Evolutionary conservation across 2,113 vertebrate genomes (phyloP).

Genomic region (Chamaetylas fuelleborni): DNA sequence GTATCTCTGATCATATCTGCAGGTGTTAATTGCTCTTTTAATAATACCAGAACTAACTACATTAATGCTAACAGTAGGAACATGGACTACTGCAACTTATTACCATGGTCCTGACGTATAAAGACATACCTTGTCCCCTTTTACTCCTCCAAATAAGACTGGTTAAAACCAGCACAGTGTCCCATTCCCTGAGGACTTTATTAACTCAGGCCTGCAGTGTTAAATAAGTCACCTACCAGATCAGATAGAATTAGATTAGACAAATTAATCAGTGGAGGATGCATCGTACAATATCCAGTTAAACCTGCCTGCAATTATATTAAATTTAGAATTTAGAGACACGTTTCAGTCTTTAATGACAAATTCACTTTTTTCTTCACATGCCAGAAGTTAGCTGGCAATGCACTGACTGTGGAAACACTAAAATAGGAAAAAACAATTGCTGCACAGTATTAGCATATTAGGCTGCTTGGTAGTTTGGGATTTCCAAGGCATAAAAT

Average conservation of each 20-base stretch:
- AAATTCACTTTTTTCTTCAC: background rate
- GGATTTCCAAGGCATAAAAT: background rate
- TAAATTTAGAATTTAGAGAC: background rate
- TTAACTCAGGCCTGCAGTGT: conserved; percentile 45
- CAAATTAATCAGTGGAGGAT: conserved; percentile 70
- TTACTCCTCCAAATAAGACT: conserved; percentile 51
- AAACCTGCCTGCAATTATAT: background rate
- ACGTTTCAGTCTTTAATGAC: background rate
- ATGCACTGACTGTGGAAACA: background rate
- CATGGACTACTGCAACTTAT: conserved; percentile 15
- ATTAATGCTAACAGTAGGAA: conserved; percentile 57
- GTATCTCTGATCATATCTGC: conserved; percentile 42
- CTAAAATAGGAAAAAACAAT: background rate
- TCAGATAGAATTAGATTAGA: conserved; percentile 54
- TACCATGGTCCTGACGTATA: conserved; percentile 32
- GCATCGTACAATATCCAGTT: conserved; percentile 17
- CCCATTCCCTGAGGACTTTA: conserved; percentile 51
- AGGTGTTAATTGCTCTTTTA: conserved; percentile 71
- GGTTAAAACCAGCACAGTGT: conserved; percentile 42
- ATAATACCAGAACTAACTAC: conserved; percentile 62
- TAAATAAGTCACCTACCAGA: conserved; percentile 46
- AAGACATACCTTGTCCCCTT: conserved; percentile 31
- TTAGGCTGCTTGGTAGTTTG: background rate
- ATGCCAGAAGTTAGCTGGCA: background rate
- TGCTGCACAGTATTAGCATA: background rate